Conservation (phyloP, 2,113 vertebrate genomes). For the Otolemur garnettii region DNA sequence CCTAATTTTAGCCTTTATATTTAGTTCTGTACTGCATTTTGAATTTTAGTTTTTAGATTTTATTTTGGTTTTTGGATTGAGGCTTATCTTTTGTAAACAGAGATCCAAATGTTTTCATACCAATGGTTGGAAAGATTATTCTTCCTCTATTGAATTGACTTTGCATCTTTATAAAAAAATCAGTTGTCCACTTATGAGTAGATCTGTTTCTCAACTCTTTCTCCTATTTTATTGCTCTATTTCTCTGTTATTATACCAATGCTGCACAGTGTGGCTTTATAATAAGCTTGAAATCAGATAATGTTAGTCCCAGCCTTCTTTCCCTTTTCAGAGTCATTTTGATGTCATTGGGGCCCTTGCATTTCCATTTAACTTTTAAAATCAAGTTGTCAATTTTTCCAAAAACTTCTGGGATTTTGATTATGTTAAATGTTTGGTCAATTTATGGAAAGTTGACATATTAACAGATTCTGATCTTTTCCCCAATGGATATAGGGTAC, state of each 20-base stretch:
- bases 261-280: not conserved
- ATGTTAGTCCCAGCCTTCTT: not conserved
- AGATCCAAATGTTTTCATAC: not conserved
- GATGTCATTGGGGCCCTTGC: not conserved
- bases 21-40: not conserved
- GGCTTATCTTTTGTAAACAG: not conserved
- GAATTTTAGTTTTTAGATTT: not conserved
- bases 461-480: not conserved
- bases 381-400: not conserved
- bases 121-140: not conserved
- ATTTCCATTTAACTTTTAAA: constrained; percentile 48
- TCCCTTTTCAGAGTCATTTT: constrained; percentile 10
- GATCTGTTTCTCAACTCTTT: not conserved
- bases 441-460: not conserved
- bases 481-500: not conserved
- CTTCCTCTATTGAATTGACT: not conserved
- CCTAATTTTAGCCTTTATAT: constrained; percentile 12
- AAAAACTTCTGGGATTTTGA: not conserved
- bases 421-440: not conserved
- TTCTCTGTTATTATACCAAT: not conserved
- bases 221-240: not conserved
- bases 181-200: not conserved
- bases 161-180: not conserved
- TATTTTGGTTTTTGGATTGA: not conserved
- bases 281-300: not conserved